Evolutionary conservation across 2,888 invertebrate genomes (phyloP), one percentile per base, ranked within the genome.

Genomic region (Allygus modestus): DNA sequence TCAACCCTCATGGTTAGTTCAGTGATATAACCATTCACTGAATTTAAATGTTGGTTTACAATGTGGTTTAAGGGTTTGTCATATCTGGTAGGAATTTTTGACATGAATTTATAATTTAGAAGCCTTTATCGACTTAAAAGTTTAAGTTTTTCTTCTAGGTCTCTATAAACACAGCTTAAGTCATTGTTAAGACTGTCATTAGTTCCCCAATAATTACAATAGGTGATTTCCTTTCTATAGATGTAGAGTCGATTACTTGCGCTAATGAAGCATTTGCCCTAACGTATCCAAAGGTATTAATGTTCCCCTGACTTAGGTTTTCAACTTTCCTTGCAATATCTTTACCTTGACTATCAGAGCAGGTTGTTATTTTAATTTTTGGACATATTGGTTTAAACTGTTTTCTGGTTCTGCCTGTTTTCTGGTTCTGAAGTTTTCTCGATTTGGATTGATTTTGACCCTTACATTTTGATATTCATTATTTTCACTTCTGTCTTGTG

Each of bases 321-420:
- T 69, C 69, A 26, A 69, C 20, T 37, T 69, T 69, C 0, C 20
- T 69, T 9, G 69, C 69, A 7, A 69, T 31, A 69, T 69, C 37
- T 12, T 17, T 31, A n/a, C 69, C 69, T 17, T 69, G 69, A 28
- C 69, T 69, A n/a, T 69, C 69, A 31, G 65, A n/a, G 17, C 69
- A 69, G 33, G 31, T 12, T 33, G 69, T 69, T 5, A 69, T 9
- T 33, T n/a, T 33, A 17, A 69, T 7, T n/a, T 31, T 33, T 26
- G 69, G 33, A 5, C 5, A 23, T 9, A 7, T 5, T 58, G 37
- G 37, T 37, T 37, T 37, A 37, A 37, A 9, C 9, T 58, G 2
- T 26, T 2, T 23, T 58, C 20, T 7, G 7, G 1, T 58, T 23
- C 2, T 23, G 23, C 58, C 4, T 58, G 7, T 58, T 23, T 58